Evolutionary conservation across 1,140 invertebrate species (phyloP).

Genomic region (Drosophila sproati): DNA sequence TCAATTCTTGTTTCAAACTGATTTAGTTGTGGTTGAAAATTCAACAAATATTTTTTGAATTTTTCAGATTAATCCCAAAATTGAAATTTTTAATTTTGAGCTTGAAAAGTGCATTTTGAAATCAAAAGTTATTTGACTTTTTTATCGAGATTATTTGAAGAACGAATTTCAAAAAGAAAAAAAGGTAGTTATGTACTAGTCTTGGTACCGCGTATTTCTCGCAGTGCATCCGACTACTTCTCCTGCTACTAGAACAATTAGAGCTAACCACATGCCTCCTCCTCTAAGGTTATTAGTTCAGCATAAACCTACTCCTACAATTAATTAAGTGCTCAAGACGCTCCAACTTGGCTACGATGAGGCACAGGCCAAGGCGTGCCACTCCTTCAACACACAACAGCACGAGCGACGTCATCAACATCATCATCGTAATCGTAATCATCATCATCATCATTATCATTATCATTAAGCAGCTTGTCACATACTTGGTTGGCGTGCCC

Average conservation of each 20-base stretch:
- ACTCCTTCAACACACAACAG: constrained; percentile 25
- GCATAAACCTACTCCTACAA: constrained; percentile 74
- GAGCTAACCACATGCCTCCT: background rate
- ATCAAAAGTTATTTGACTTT: too few relatives aligned
- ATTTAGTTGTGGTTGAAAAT: too few relatives aligned
- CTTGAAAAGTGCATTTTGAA: too few relatives aligned
- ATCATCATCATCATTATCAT: constrained; percentile 12
- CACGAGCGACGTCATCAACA: background rate
- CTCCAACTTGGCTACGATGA: constrained; percentile 36
- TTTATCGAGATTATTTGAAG: too few relatives aligned
- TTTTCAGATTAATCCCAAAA: too few relatives aligned
- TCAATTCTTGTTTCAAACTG: too few relatives aligned
- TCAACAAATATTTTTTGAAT: too few relatives aligned
- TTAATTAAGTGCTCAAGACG: constrained; percentile 80
- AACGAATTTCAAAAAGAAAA: too few relatives aligned
- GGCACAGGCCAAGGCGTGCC: constrained; percentile 27
- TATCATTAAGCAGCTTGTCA: constrained; percentile 7
- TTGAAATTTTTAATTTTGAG: too few relatives aligned
- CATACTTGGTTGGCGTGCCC: constrained; percentile 28
- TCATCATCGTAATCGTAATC: constrained; percentile 19
- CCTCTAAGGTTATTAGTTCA: constrained; percentile 77
- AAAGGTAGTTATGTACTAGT: too few relatives aligned
- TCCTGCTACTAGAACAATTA: background rate
- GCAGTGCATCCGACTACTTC: too few relatives aligned
- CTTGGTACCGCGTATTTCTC: too few relatives aligned